These are phyloP conservation scores for Coreoperca whiteheadi DNA, from an alignment of 2,113 vertebrate genomes.

Conservation along the genomic window DNA sequence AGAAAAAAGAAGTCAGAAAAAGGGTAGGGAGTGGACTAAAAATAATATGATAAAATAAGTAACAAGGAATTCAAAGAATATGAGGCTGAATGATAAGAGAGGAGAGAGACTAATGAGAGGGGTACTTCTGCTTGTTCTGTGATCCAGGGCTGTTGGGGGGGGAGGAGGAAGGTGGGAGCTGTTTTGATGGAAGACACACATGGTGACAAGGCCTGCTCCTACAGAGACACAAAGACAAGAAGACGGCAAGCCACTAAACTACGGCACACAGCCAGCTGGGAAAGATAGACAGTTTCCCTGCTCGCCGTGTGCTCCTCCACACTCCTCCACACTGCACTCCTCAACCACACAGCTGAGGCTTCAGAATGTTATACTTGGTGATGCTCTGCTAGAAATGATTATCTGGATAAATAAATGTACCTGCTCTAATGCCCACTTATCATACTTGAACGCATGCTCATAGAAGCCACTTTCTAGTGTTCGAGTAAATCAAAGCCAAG, in stretches of 20 bases:
- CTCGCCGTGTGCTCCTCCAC: slow-evolving; percentile 20
- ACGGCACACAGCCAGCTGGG: slow-evolving; percentile 19
- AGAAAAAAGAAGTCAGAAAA: slow-evolving; percentile 7
- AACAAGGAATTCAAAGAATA: slow-evolving; percentile 19
- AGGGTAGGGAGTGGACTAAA: slow-evolving; percentile 3
- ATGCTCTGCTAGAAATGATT: slow-evolving; percentile 9
- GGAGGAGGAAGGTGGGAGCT: slow-evolving; percentile 73
- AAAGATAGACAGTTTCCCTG: neutral
- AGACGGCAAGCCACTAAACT: slow-evolving; percentile 64
- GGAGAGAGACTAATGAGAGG: slow-evolving; percentile 49
- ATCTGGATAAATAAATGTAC: slow-evolving; percentile 1
- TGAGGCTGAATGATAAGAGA: slow-evolving; percentile 19
- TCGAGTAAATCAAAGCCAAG: slow-evolving; percentile 52
- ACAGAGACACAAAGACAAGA: slow-evolving; percentile 78
- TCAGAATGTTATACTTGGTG: neutral
- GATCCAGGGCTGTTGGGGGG: slow-evolving; percentile 78
- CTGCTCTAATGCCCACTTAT: neutral
- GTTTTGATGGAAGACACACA: slow-evolving; percentile 75
- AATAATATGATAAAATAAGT: slow-evolving; percentile 30
- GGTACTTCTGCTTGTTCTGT: slow-evolving; percentile 80
- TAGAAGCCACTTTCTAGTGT: slow-evolving; percentile 11
- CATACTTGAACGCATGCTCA: slow-evolving; percentile 8
- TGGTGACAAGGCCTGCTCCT: slow-evolving; percentile 76
- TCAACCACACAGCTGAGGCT: slow-evolving; percentile 20
- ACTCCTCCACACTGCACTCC: slow-evolving; percentile 12